A percentile compares a stretch with the other conserved stretches of the same genome.
Evolutionary conservation across 2,888 invertebrate species (phyloP).

Genomic region (Folsomia manolachei): DNA sequence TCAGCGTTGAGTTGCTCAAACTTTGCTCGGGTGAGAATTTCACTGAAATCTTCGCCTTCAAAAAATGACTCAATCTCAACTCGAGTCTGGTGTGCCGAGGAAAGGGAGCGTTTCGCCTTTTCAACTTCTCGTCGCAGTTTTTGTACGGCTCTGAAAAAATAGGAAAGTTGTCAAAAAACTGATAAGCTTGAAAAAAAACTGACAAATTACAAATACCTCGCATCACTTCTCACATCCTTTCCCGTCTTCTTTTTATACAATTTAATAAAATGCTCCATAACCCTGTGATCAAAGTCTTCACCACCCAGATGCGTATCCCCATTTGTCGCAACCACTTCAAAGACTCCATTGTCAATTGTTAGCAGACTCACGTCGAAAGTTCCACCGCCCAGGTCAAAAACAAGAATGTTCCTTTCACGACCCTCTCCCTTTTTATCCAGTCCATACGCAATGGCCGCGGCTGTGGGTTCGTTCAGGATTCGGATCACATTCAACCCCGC

Average conservation of each 20-base stretch:
- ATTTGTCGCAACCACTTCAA: conserved; percentile 58
- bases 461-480: conserved; percentile 97
- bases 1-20: conserved; percentile 2
- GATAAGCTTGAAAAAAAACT: neutral
- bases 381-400: conserved; percentile 7
- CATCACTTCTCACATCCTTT: conserved; percentile 55
- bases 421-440: conserved; percentile 93
- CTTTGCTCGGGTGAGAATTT: neutral
- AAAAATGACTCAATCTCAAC: neutral
- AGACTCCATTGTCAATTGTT: conserved; percentile 62
- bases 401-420: conserved; percentile 55
- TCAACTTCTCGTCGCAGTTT: conserved; percentile 11
- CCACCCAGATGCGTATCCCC: conserved; percentile 60
- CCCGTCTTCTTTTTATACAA: conserved; percentile 58
- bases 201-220: neutral
- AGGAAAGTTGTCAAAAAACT: neutral
- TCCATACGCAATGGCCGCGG: conserved; percentile 95
- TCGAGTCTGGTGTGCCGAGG: neutral
- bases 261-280: conserved; percentile 61
- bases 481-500: conserved; percentile 88
- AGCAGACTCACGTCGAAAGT: conserved; percentile 58
- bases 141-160: neutral
- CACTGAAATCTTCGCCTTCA: neutral
- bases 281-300: conserved; percentile 59
- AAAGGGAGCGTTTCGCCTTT: neutral